Evolutionary conservation across 2,797 vertebrate genomes (phyloP).

Genomic region (Cryptoblepharus egeriae): DNA sequence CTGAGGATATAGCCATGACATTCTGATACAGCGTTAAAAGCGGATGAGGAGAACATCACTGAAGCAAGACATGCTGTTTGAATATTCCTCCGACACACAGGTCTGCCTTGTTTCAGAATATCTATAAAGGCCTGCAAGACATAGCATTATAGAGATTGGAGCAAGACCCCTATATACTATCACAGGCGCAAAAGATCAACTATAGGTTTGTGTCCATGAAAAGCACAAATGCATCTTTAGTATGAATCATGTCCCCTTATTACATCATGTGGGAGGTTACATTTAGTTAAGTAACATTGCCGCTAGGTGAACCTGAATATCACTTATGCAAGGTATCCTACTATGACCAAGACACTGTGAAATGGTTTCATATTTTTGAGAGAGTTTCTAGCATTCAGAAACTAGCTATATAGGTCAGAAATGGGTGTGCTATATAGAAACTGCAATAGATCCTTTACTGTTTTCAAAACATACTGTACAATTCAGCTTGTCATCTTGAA

Average conservation of each 20-base stretch:
- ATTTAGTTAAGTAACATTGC: not conserved
- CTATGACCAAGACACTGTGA: not conserved
- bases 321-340: not conserved
- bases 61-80: constrained; percentile 45
- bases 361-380: not conserved
- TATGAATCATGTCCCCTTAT: not conserved
- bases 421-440: not conserved
- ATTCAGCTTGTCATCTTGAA: not conserved
- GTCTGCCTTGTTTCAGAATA: constrained; percentile 7
- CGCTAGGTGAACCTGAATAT: not conserved
- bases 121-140: not conserved
- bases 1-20: constrained; percentile 34
- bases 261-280: not conserved
- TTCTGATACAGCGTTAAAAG: constrained; percentile 29
- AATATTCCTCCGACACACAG: constrained; percentile 45
- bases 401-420: not conserved
- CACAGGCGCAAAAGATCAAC: not conserved
- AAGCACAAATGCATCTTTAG: not conserved
- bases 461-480: not conserved
- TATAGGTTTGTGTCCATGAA: not conserved
- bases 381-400: not conserved
- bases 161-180: not conserved
- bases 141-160: not conserved
- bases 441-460: not conserved
- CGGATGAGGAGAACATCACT: constrained; percentile 15